These are phyloP conservation scores for Chrysogorgia sp. DNA, from an alignment of 92 coral and sea anemone species.

Conservation along the genomic window DNA sequence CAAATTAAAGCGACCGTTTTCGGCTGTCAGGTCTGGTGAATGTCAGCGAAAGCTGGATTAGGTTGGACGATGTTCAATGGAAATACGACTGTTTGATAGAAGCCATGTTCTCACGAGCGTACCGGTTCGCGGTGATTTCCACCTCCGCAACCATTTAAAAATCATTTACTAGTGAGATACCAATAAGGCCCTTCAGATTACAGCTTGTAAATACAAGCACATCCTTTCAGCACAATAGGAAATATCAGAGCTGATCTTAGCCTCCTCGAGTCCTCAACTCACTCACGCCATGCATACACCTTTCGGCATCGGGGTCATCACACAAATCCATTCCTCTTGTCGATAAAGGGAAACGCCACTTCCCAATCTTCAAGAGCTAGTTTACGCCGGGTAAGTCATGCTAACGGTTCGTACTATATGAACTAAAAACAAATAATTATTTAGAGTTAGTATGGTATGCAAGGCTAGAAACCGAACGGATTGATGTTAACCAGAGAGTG, in stretches of 20 bases:
- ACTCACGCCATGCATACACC: not conserved
- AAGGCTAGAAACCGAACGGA: not conserved
- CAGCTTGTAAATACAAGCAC: conserved; percentile 23
- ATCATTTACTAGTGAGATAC: not conserved
- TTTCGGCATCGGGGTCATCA: not conserved
- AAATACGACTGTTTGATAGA: not conserved
- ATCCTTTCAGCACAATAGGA: conserved; percentile 13
- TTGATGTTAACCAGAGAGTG: not conserved
- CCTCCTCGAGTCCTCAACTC: conserved; percentile 13
- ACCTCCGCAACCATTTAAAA: not conserved
- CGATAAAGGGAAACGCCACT: conserved; percentile 32
- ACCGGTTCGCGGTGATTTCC: not conserved
- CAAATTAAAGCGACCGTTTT: not conserved
- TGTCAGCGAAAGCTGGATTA: conserved; percentile 42
- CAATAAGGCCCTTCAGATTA: conserved; percentile 20
- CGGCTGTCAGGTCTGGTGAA: conserved; percentile 33
- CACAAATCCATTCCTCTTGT: not conserved
- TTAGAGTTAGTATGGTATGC: not conserved
- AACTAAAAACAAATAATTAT: not conserved
- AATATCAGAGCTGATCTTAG: not conserved
- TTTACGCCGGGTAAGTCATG: conserved; percentile 21
- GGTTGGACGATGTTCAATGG: not conserved
- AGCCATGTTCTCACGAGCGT: not conserved
- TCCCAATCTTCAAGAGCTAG: not conserved
- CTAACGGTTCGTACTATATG: not conserved